Base-by-base conservation (phyloP, 2,888 invertebrate genomes). In the Napeogenes inachia region DNA sequence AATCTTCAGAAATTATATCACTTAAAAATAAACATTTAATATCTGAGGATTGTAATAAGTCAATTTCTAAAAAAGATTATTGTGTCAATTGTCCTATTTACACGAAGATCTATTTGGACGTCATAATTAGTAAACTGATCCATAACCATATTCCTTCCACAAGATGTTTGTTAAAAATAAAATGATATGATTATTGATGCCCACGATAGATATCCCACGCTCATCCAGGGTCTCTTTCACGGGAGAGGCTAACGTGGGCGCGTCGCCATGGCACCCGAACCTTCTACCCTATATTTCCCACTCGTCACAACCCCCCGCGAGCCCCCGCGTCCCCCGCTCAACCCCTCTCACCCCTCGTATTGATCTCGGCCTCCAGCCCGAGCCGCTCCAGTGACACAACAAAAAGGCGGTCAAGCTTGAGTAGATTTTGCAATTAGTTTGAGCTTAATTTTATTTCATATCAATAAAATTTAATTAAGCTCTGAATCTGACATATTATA, bases 211-310 rank as follows among this genome's bases (percentile, higher is more conserved):
- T 75, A 79, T 77, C 73, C 10, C 38, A 38, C 38, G 4, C 42
- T 10, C 42, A 42, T 42, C 42, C 42, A 42, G 74, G 75, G 76
- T 76, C 74, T 75, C 75, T 74, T 73, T 73, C 70, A 66, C 70
- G 74, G 78, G 75, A 76, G 73, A 76, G 78, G 75, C 78, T 78
- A 78, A 84, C 87, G 89, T 89, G 81, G 90, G 90, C 81, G 89
- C 73, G 90, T 89, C 70, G 73, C 80, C 84, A 87, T 89, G 85
- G 81, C 64, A 77, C 79, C 87, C 76, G 70, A 70, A 73, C 63
- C 66, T 57, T 68, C 72, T 67, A 68, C 64, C 67, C 72, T 60
- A 10, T 42, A 57, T 32, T 58, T 56, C 45, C 56, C 60, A 54
- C 62, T 58, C 59, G 61, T 46, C 42, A 42, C 42, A 12, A 42